Base-by-base conservation (phyloP, 1,140 invertebrate genomes). In the Drosophila azteca region DNA sequence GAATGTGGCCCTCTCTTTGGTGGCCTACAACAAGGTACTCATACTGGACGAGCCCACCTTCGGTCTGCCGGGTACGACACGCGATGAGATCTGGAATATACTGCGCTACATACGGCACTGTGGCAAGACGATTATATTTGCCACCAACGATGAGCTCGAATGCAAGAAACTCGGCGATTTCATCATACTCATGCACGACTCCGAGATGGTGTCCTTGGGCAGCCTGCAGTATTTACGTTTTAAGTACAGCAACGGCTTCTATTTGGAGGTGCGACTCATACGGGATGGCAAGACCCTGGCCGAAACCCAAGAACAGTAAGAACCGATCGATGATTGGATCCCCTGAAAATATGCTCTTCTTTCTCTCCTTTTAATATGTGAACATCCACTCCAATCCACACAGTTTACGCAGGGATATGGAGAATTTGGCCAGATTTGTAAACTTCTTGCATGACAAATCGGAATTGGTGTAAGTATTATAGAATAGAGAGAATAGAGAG, bases 121-220 rank as follows among this genome's bases (percentile, higher is more conserved):
- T 11, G 90, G 90, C 24, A 93, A 95, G 46, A 98, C 97, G 1
- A 96, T 99, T 70, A 92, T 99, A 6, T 94, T 99, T 13, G 97
- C 97, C 3, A 99, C 98, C 7, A 98, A 98, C 92, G 98, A 97
- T 92, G 98, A 99, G 96, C 97, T 99, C 90, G 98, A 99, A 93
- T 98, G 98, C 24, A 98, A 99, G 92, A 94, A 96, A 26, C 93
- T 99, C 0, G 97, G 97, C 1, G 97, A 99, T 91, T 93, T 96
- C 65, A 97, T 99, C 62, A 96, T 97, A 8, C 97, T 99, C 24
- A 96, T 99, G 94, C 94, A 96, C 49, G 93, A 95, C 41, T 97
- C 97, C 3, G 93, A 94, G 65, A 92, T 98, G 22, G 94, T 95
- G 77, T 98, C 97, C 79, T 95, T 94, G 90, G 96, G 96, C 13